Evolutionary conservation across 2,888 invertebrate species (phyloP), one percentile per base, ranked within the genome.

Genomic region (Calliscelio sp.): DNA sequence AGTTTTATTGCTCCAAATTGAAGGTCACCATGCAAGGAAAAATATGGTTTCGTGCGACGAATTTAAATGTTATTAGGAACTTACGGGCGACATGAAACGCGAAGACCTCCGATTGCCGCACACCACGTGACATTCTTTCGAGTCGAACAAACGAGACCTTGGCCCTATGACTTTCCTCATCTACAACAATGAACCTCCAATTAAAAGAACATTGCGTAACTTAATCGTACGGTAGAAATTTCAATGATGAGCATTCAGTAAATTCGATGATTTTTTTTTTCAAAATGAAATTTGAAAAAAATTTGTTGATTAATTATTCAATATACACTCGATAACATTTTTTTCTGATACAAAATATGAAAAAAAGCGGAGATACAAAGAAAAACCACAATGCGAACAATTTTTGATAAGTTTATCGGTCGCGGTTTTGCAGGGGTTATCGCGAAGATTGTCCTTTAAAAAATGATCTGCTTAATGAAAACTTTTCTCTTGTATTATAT

Each of bases 131-230:
- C 80, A 25, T 32, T 81, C 81, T 61, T 81, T 81, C 46, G 55
- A 68, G 46, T 63, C 79, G 70, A 46, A 71, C 66, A 59, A 68
- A 44, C 70, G 75, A 63, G 75, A 75, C 81, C 75, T 81, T 81
- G 75, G 81, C 81, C 81, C 81, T 75, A 41, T 81, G 70, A 81
- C 81, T 75, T 75, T 81, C 74, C 81, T 81, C 73, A 66, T 73
- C 66, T 59, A 41, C 57, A n/a, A 66, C 59, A 80, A 80, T 70
- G 66, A 74, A 68, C 55, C 68, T 68, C 61, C 61, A 81, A 81
- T 81, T 74, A 81, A 61, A 22, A 51, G 35, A 68, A 44, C n/a
- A n/a, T 68, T 44, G 55, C 25, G 68, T 35, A 66, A 81, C 44
- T 3, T 49, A 74, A 66, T 74, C 18, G 61, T n/a, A 65, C 66